A percentile compares a stretch with the other conserved stretches of the same genome.
Conservation (phyloP, 2,797 vertebrate genomes). For the Poecilia picta region DNA sequence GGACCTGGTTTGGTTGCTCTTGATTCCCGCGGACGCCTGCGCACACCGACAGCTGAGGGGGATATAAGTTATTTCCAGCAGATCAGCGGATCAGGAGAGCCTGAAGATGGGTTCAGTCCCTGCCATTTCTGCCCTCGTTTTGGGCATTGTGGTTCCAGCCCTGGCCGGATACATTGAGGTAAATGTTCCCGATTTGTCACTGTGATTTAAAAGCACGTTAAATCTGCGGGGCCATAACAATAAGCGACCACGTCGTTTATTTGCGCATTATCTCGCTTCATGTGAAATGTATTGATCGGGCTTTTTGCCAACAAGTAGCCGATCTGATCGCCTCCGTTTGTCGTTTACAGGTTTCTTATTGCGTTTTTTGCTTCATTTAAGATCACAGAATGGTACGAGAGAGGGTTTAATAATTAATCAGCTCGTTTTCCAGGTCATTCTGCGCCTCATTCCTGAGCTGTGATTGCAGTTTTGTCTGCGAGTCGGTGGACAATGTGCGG, state of each 20-base stretch:
- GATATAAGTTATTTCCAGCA: slow-evolving; percentile 66
- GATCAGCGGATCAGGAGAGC: slow-evolving; percentile 33
- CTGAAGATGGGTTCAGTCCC: slow-evolving; percentile 78
- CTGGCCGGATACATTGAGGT: slow-evolving; percentile 93
- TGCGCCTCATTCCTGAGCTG: slow-evolving; percentile 11
- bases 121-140: slow-evolving; percentile 79
- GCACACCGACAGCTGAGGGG: slow-evolving; percentile 30
- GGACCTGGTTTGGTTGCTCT: slow-evolving; percentile 33
- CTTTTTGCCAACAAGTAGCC: slow-evolving; percentile 4
- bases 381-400: neutral
- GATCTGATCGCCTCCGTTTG: slow-evolving; percentile 2
- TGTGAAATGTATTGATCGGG: slow-evolving; percentile 8
- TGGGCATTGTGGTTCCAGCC: slow-evolving; percentile 84
- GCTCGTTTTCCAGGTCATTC: neutral
- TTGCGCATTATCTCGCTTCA: slow-evolving; percentile 10
- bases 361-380: neutral
- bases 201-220: neutral
- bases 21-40: slow-evolving; percentile 38
- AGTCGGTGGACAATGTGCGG: neutral
- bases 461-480: slow-evolving; percentile 20
- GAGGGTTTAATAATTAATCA: slow-evolving; percentile 18
- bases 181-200: slow-evolving; percentile 13
- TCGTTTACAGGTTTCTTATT: neutral
- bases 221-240: neutral
- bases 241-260: slow-evolving; percentile 3